Conservation (phyloP, 2,113 vertebrate genomes). For the Tyrannus savana region DNA sequence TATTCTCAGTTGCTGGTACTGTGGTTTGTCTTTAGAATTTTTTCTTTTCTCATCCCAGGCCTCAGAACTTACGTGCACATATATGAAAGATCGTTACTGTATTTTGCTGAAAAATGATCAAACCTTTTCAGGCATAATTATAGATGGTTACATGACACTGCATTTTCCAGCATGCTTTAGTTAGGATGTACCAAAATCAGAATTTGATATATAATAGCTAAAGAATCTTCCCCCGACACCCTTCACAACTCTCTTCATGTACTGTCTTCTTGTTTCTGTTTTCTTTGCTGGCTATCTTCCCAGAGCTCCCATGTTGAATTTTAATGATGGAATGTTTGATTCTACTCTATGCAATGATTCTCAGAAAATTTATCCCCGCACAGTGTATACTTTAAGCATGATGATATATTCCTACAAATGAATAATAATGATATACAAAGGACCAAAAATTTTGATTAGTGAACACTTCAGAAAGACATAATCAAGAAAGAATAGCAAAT, state of each 20-base stretch:
- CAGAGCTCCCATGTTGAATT: background rate
- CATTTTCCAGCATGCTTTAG: background rate
- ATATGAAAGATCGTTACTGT: background rate
- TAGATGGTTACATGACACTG: background rate
- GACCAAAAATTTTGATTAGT: background rate
- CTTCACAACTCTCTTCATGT: background rate
- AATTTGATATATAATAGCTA: background rate
- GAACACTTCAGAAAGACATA: background rate
- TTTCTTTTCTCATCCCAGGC: accelerated
- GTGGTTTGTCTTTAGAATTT: background rate
- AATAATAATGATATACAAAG: background rate
- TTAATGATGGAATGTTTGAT: conserved; percentile 10
- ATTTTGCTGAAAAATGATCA: background rate
- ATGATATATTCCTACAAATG: background rate
- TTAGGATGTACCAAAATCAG: background rate
- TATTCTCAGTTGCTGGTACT: background rate
- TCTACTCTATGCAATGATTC: background rate
- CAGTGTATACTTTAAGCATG: background rate
- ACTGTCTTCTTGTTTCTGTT: background rate
- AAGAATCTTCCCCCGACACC: background rate
- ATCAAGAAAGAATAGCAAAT: background rate
- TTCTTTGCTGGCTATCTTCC: background rate
- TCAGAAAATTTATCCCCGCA: background rate
- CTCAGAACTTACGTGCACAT: background rate
- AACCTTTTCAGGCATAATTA: background rate